phyloP scores from a whole-genome alignment of 1,140 invertebrate genomes.

The Phthorimaea operculella region DNA sequence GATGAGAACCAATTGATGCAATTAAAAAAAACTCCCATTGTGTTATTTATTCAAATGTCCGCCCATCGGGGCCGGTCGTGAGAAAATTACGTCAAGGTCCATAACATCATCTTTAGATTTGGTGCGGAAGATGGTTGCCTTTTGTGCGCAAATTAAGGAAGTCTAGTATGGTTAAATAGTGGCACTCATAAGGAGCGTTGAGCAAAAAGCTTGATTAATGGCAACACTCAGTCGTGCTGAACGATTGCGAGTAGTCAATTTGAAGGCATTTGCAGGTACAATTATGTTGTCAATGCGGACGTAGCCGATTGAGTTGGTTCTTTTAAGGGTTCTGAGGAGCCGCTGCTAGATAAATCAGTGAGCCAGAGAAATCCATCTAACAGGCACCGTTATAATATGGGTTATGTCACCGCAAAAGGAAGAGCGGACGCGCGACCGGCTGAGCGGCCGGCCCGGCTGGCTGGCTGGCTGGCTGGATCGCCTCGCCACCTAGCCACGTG shows the following conservation, averaged over 20 bases:
- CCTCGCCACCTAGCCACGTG: slow-evolving; percentile 5
- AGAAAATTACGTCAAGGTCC: slow-evolving; percentile 23
- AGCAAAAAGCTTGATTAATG: background rate
- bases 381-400: slow-evolving; percentile 29
- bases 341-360: slow-evolving; percentile 20
- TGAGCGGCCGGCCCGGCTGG: slow-evolving; percentile 13
- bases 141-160: slow-evolving; percentile 2
- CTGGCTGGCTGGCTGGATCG: background rate
- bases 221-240: too few species aligned
- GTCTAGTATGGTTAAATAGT: background rate
- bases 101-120: slow-evolving; percentile 6
- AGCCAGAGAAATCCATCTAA: slow-evolving; percentile 24
- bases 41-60: slow-evolving; percentile 16
- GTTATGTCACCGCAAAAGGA: slow-evolving; percentile 36
- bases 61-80: slow-evolving; percentile 27
- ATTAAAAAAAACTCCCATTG: slow-evolving; percentile 24
- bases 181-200: background rate
- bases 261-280: background rate
- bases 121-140: background rate
- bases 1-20: slow-evolving; percentile 12
- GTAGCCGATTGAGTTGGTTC: background rate
- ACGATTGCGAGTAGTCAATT: too few species aligned
- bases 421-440: slow-evolving; percentile 24
- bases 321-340: slow-evolving; percentile 13
- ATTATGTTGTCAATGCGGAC: slow-evolving; percentile 15